phyloP scores from a whole-genome alignment of 2,888 invertebrate species.

The Dendrolimus houi region DNA sequence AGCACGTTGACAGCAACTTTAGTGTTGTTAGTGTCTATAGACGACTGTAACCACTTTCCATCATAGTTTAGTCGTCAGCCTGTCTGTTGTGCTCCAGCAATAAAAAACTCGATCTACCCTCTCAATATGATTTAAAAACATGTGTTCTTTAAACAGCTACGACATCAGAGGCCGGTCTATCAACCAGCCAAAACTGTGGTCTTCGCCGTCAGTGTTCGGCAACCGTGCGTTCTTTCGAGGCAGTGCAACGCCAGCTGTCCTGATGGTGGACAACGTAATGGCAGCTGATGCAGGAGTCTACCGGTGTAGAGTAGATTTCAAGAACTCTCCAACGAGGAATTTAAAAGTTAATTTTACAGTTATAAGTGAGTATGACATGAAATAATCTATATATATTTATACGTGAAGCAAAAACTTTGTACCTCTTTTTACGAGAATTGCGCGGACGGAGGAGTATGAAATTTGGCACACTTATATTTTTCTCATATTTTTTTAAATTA shows the following conservation, averaged over 20 bases:
- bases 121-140: neutral
- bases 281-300: conserved; percentile 90
- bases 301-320: conserved; percentile 93
- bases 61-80: no score
- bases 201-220: conserved; percentile 84
- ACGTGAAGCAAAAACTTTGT: no score
- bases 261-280: conserved; percentile 84
- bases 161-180: conserved; percentile 85
- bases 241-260: conserved; percentile 84
- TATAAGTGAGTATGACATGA: conserved; percentile 83
- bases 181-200: conserved; percentile 89
- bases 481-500: no score
- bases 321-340: conserved; percentile 91
- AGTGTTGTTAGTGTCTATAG: no score
- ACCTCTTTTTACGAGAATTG: no score
- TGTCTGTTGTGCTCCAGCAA: no score
- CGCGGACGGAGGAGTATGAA: no score
- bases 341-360: conserved; percentile 93
- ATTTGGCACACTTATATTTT: no score
- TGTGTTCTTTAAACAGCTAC: conserved; percentile 69
- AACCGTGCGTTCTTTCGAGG: conserved; percentile 87
- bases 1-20: no score
- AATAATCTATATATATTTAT: no score
- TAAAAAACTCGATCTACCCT: no score
- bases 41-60: no score